A percentile compares a stretch with the other conserved stretches of the same genome.
Conservation (phyloP, 2,888 invertebrate genomes). For the Mythimna lalbum region DNA sequence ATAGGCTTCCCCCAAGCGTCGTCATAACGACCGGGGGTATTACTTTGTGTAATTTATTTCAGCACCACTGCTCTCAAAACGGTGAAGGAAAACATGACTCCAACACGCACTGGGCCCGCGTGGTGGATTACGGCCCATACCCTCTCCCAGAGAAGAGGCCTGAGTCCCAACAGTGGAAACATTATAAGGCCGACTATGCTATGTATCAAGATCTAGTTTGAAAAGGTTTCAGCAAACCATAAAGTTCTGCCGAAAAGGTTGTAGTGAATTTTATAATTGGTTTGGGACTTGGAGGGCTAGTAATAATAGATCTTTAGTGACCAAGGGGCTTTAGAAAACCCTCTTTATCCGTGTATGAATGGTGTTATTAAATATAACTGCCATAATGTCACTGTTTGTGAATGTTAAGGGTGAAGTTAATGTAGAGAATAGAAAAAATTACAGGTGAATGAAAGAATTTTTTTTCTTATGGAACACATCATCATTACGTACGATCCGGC, state of each 20-base stretch:
- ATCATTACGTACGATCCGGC: background rate
- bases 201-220: background rate
- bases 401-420: background rate
- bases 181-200: no score
- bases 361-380: slow-evolving; percentile 32
- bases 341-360: slow-evolving; percentile 21
- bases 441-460: background rate
- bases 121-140: no score
- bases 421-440: background rate
- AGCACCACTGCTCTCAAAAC: no score
- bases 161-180: no score
- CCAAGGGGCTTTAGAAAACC: slow-evolving; percentile 5
- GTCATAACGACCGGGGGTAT: no score
- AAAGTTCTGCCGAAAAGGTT: background rate
- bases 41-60: no score
- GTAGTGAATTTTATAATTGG: slow-evolving; percentile 33
- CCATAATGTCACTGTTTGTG: background rate
- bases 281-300: slow-evolving; percentile 14
- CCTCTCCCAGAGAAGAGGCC: no score
- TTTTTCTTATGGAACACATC: background rate
- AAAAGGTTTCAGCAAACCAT: slow-evolving; percentile 5
- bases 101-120: no score
- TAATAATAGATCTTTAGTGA: slow-evolving; percentile 32
- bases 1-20: no score
- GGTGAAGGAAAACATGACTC: no score